phyloP scores from a whole-genome alignment of 2,888 invertebrate genomes.

The Taenaris catops region DNA sequence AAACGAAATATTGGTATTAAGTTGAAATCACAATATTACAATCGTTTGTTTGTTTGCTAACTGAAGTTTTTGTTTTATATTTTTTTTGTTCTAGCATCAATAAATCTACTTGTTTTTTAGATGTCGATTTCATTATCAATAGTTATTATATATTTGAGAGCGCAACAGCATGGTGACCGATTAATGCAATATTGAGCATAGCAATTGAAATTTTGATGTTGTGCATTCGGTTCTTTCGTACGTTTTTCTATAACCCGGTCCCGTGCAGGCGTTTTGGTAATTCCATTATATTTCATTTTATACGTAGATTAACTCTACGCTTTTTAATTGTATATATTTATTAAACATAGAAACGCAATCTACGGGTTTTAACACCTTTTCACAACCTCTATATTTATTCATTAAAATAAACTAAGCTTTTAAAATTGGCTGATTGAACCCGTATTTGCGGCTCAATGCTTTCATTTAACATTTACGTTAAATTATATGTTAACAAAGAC shows the following conservation, averaged over 20 bases:
- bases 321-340: conserved; percentile 58
- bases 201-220: conserved; percentile 30
- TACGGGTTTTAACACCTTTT: conserved; percentile 55
- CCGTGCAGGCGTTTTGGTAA: conserved; percentile 55
- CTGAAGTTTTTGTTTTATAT: too few species aligned
- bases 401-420: conserved; percentile 59
- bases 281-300: conserved; percentile 39
- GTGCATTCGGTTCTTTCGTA: conserved; percentile 47
- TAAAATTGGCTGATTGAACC: conserved; percentile 66
- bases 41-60: too few species aligned
- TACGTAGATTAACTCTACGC: conserved; percentile 52
- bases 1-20: too few species aligned
- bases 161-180: conserved; percentile 11
- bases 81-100: too few species aligned
- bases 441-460: conserved; percentile 47
- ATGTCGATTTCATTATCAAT: too few species aligned
- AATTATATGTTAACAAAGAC: conserved; percentile 64
- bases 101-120: too few species aligned
- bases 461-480: conserved; percentile 46
- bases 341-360: conserved; percentile 50
- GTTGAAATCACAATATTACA: too few species aligned
- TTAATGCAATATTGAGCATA: conserved; percentile 27
- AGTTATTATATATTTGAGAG: too few species aligned
- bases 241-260: conserved; percentile 57
- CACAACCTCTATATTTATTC: conserved; percentile 63